Base-by-base conservation (phyloP, 2,113 vertebrate species). In the Stercorarius parasiticus region DNA sequence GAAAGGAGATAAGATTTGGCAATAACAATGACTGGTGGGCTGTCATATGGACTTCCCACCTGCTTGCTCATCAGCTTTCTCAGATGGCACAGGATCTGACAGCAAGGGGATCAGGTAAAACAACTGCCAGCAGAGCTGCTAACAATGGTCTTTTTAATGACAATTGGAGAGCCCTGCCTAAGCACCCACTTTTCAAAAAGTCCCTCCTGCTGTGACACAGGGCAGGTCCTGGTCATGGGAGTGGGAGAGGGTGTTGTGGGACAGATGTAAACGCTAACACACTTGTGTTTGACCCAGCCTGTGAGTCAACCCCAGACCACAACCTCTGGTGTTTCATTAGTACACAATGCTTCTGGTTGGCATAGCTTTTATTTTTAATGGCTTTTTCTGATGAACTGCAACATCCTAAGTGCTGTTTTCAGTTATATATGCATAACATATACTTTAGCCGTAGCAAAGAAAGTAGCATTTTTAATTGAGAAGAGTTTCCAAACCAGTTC, bases 191-290 rank as follows among this genome's bases (percentile, higher is more conserved):
- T 50, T 30, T 42, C 59, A 43, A 47, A 45, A 82, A 82, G 19
- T 26, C 14, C n/a, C 7, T 40, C 45, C 32, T 64, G 40, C 47
- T 72, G 19, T 62, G 43, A 45, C 59, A 64, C 21, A 1, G 2
- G 45, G 53, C n/a, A 59, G 7, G 21, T 74, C 30, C 43, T 61
- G 30, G 13, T 40, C n/a, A 9, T 52, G 26, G 49, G 27, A 77
- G 18, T 52, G 40, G 40, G 50, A 38, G 23, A 26, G 27, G 7
- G 14, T 65, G 42, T 22, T 65, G 55, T 40, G 34, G 70, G 10
- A 25, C 26, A 32, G 27, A 55, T 38, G 10, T 13, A 42, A 66
- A 45, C 0, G 1, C 14, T 50, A 38, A 30, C 11, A 56, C 0
- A 2, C 9, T 40, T 55, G 34, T 61, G 14, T 86, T 69, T 88